phyloP scores from a whole-genome alignment of 2,797 vertebrate genomes.

The Intellagama lesueurii region DNA sequence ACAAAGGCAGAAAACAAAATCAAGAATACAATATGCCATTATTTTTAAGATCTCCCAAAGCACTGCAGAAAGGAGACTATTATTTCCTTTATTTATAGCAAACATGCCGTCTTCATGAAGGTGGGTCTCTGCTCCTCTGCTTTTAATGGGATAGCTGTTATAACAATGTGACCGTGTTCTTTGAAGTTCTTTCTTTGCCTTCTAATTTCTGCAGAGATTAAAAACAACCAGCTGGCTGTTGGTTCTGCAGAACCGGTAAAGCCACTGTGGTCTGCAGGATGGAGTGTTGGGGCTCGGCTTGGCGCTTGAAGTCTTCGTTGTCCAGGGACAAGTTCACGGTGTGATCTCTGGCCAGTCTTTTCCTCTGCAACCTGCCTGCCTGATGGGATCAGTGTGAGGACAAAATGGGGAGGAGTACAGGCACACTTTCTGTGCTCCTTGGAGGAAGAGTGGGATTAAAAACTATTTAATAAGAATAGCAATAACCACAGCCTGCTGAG shows the following conservation, averaged over 20 bases:
- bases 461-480: not conserved
- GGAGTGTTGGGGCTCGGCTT: not conserved
- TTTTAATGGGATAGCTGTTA: not conserved
- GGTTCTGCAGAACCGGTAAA: not conserved
- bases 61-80: not conserved
- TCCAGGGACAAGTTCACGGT: not conserved
- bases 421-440: not conserved
- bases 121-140: not conserved
- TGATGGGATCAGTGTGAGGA: not conserved
- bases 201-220: not conserved
- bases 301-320: too few species aligned
- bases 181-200: too few species aligned
- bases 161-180: not conserved
- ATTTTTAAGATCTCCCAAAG: not conserved
- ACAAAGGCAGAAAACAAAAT: not conserved
- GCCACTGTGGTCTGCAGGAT: not conserved
- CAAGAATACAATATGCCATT: not conserved
- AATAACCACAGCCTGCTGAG: conserved; percentile 11
- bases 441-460: not conserved
- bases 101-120: not conserved
- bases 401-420: not conserved
- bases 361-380: not conserved
- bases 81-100: not conserved
- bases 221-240: not conserved
- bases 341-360: not conserved